Percentiles rank a stretch among this genome's conserved stretches.
Conservation (phyloP, 2,797 vertebrate species). For the Mus minutoides region DNA sequence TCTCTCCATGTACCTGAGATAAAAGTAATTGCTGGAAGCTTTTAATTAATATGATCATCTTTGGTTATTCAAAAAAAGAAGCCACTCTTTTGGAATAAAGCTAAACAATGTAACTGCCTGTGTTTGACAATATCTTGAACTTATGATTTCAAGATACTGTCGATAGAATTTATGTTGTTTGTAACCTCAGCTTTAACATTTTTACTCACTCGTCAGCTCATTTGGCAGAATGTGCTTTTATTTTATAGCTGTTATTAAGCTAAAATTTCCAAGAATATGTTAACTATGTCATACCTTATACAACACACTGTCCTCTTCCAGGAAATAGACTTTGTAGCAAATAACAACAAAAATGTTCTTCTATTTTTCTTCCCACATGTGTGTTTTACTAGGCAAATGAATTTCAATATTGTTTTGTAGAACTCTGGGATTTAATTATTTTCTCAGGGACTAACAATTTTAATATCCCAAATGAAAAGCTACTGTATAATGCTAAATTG, state of each 20-base stretch:
- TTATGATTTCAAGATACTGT: neutral
- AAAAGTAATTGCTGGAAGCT: neutral
- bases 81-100: neutral
- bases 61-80: neutral
- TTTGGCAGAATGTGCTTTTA: conserved; percentile 45
- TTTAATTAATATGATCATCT: neutral
- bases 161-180: neutral
- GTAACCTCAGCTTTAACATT: neutral
- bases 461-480: conserved; percentile 60
- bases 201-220: neutral
- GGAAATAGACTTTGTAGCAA: conserved; percentile 48
- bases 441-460: conserved; percentile 66
- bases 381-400: conserved; percentile 53
- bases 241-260: conserved; percentile 39
- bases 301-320: conserved; percentile 32
- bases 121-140: neutral
- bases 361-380: conserved; percentile 37
- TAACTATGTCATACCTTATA: conserved; percentile 33
- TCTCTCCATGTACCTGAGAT: neutral
- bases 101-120: neutral
- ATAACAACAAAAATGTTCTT: conserved; percentile 56
- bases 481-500: conserved; percentile 43
- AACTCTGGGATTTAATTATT: conserved; percentile 68
- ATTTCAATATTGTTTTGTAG: conserved; percentile 63
- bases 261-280: conserved; percentile 2